Conservation (phyloP, 1,140 invertebrate species). For the Gonioctena quinquepunctata region DNA sequence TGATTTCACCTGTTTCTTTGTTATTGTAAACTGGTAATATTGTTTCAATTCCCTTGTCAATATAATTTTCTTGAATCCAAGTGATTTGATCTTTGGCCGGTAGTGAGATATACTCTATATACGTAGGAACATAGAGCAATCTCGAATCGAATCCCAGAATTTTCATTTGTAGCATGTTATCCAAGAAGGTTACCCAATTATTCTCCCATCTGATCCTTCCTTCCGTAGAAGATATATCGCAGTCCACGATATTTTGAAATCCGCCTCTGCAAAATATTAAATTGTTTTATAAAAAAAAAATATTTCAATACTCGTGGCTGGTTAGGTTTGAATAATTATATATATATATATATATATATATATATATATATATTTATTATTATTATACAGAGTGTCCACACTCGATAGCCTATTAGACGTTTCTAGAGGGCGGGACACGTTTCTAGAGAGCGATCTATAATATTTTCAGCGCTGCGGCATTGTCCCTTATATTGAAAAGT, state of each 20-base stretch:
- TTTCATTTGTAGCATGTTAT: conserved; percentile 88
- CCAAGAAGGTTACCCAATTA: conserved; percentile 93
- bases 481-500: too few species aligned
- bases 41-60: not conserved
- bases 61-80: conserved; percentile 35
- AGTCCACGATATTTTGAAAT: conserved; percentile 64
- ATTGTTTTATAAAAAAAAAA: too few species aligned
- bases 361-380: too few species aligned
- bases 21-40: conserved; percentile 19
- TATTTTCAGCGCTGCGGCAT: too few species aligned
- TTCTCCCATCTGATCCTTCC: conserved; percentile 69
- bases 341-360: too few species aligned
- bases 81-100: conserved; percentile 72
- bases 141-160: conserved; percentile 75
- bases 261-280: conserved; percentile 58
- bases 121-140: conserved; percentile 81
- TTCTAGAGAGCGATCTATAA: too few species aligned
- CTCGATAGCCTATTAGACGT: too few species aligned
- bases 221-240: conserved; percentile 51
- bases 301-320: too few species aligned
- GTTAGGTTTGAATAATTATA: too few species aligned
- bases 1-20: conserved; percentile 14
- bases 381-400: too few species aligned
- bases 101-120: conserved; percentile 78
- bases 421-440: too few species aligned